phyloP scores from a whole-genome alignment of 1,140 invertebrate genomes.

The Caenorhabditis inopinata region DNA sequence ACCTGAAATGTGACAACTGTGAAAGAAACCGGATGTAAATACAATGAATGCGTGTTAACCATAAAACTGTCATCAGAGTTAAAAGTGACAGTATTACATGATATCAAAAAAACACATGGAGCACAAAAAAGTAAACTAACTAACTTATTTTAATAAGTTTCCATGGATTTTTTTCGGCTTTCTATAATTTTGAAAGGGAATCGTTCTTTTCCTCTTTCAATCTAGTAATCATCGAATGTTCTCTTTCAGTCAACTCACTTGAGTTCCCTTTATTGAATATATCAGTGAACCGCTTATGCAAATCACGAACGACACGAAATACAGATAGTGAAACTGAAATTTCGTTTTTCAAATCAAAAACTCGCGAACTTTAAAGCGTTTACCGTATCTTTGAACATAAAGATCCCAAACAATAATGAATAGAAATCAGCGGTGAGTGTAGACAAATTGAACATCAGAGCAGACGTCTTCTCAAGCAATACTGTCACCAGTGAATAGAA shows the following conservation, averaged over 20 bases:
- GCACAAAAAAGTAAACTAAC: too few species aligned
- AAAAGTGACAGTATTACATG: too few species aligned
- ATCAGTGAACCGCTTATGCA: conserved; percentile 58
- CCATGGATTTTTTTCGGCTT: too few species aligned
- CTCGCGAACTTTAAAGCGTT: conserved; percentile 43
- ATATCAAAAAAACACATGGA: too few species aligned
- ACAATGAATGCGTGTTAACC: too few species aligned
- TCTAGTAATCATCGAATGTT: too few species aligned
- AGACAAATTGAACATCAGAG: conserved; percentile 79
- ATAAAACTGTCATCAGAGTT: too few species aligned
- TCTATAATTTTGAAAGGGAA: too few species aligned
- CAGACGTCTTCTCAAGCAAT: conserved; percentile 77
- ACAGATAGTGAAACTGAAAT: conserved; percentile 62
- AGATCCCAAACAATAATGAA: conserved; percentile 78
- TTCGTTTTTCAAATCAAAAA: neutral
- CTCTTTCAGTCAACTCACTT: too few species aligned
- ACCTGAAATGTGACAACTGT: neutral
- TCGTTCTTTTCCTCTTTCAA: too few species aligned
- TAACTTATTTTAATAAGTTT: too few species aligned
- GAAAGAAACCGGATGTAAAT: neutral
- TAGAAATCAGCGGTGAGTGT: conserved; percentile 83
- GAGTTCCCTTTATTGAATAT: conserved; percentile 54
- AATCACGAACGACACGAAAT: conserved; percentile 62
- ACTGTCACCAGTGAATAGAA: conserved; percentile 78
- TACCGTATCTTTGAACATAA: conserved; percentile 81